Conservation (phyloP, 2,797 vertebrate species). For the Hypotaenidia philippensis region DNA sequence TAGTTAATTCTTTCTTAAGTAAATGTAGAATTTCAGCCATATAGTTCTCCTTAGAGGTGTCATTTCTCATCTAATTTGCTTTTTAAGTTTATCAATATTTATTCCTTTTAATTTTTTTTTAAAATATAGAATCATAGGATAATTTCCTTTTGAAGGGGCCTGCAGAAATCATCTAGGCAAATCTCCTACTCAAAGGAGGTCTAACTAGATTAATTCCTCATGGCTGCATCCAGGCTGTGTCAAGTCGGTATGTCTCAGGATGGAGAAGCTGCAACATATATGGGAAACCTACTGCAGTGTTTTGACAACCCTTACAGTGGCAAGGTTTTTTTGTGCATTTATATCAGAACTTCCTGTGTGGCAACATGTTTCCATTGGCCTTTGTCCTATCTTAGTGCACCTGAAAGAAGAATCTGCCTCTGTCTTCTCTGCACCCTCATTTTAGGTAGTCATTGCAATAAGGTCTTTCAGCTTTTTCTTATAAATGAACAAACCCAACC, state of each 20-base stretch:
- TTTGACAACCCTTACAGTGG: neutral
- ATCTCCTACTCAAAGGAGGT: neutral
- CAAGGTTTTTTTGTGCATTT: neutral
- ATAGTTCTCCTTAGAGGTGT: neutral
- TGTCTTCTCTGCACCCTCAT: neutral
- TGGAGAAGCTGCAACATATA: neutral
- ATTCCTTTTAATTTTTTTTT: neutral
- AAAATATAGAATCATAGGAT: neutral
- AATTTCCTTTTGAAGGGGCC: neutral
- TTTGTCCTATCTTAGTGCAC: neutral
- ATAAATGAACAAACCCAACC: neutral
- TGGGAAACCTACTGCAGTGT: neutral
- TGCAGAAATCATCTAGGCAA: neutral
- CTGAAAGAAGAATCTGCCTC: neutral
- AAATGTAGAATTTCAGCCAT: neutral
- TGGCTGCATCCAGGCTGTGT: neutral
- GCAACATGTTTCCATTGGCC: neutral
- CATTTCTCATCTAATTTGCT: neutral
- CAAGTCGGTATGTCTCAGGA: neutral
- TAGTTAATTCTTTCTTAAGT: neutral
- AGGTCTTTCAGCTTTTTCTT: neutral
- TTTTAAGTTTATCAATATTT: neutral
- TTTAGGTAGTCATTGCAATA: neutral
- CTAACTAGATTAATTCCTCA: neutral
- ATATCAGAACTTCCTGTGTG: neutral